Evolutionary conservation across 2,888 invertebrate species (phyloP).

Genomic region (Drosophila meridiana): DNA sequence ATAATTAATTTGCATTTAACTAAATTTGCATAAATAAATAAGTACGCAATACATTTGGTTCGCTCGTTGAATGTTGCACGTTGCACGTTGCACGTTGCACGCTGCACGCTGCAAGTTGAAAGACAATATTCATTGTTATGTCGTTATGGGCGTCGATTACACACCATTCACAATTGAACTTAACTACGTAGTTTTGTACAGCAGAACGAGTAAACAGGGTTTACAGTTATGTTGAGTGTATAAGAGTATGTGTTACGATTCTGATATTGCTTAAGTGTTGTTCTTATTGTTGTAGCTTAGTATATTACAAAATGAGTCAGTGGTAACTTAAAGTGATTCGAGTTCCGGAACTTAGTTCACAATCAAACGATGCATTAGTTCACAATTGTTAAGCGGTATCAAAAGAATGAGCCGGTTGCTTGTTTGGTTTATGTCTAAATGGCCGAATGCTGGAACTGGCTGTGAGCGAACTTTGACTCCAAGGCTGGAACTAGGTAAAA

Average conservation of each 20-base stretch:
- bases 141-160: slow-evolving; percentile 33
- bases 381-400: slow-evolving; percentile 47
- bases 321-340: slow-evolving; percentile 55
- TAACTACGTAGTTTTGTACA: slow-evolving; percentile 42
- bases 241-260: slow-evolving; percentile 24
- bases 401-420: slow-evolving; percentile 48
- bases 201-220: slow-evolving; percentile 7
- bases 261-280: slow-evolving; percentile 23
- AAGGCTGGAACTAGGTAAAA: neutral
- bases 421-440: slow-evolving; percentile 36
- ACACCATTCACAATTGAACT: slow-evolving; percentile 40
- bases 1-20: slow-evolving; percentile 80
- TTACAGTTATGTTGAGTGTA: slow-evolving; percentile 30
- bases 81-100: slow-evolving; percentile 18
- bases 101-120: slow-evolving; percentile 30
- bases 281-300: slow-evolving; percentile 44
- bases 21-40: slow-evolving; percentile 80
- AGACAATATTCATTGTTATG: slow-evolving; percentile 41
- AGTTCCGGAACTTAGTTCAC: slow-evolving; percentile 74
- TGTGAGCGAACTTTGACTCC: slow-evolving; percentile 37
- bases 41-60: slow-evolving; percentile 61
- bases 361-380: slow-evolving; percentile 71
- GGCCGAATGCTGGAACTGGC: slow-evolving; percentile 46
- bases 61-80: slow-evolving; percentile 22
- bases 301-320: slow-evolving; percentile 76